These are phyloP conservation scores for Hymenopus coronatus DNA, from an alignment of 2,888 invertebrate species.

Conservation along the genomic window DNA sequence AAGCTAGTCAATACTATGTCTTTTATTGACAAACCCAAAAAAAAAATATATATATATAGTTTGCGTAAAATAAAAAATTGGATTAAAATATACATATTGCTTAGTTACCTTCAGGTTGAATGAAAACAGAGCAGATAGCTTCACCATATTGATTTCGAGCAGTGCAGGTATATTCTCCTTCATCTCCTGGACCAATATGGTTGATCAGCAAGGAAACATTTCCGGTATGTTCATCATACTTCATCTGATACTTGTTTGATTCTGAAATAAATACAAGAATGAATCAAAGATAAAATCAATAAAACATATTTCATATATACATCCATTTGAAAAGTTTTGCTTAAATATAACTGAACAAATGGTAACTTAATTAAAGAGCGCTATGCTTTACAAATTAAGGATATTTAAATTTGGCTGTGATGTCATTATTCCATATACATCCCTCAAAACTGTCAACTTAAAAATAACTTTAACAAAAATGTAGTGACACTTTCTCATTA, in stretches of 20 bases:
- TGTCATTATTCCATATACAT: too few relatives aligned
- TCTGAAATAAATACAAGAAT: slow-evolving; percentile 42
- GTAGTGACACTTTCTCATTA: too few relatives aligned
- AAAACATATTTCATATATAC: background rate
- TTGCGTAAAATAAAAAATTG: background rate
- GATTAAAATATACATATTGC: background rate
- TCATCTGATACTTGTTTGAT: slow-evolving; percentile 84
- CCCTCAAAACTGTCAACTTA: too few relatives aligned
- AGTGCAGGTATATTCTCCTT: slow-evolving; percentile 94
- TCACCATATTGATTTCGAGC: slow-evolving; percentile 95
- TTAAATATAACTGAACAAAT: background rate
- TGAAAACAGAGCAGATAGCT: slow-evolving; percentile 92
- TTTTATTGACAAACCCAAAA: background rate
- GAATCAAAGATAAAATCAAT: background rate
- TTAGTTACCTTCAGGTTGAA: slow-evolving; percentile 76
- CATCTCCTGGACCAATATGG: slow-evolving; percentile 92
- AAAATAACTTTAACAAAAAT: too few relatives aligned
- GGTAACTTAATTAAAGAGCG: too few relatives aligned
- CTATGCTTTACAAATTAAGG: too few relatives aligned
- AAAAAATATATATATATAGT: too few relatives aligned
- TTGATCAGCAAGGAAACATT: slow-evolving; percentile 88
- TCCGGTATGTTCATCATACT: slow-evolving; percentile 87
- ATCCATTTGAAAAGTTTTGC: background rate
- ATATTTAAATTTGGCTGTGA: too few relatives aligned
- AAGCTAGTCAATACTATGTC: too few relatives aligned